Conservation (phyloP, 2,113 vertebrate species). For the Eulacestoma nigropectus region DNA sequence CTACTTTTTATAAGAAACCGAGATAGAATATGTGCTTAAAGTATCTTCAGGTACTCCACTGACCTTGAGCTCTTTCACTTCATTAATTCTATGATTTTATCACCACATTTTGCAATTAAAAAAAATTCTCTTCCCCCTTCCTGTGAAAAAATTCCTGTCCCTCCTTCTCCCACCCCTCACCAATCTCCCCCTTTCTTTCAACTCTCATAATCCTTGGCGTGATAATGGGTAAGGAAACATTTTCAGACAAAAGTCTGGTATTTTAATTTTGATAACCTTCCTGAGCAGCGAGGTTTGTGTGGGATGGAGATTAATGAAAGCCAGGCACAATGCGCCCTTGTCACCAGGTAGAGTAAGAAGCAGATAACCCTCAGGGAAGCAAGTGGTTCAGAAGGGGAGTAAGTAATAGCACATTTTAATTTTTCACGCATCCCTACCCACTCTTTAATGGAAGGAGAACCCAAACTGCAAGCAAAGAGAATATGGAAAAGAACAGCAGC, state of each 20-base stretch:
- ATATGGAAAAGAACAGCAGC: not conserved
- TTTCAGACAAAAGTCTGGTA: slow-evolving; percentile 38
- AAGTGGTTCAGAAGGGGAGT: slow-evolving; percentile 20
- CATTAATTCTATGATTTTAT: slow-evolving; percentile 51
- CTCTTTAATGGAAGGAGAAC: not conserved
- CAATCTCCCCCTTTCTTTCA: not conserved
- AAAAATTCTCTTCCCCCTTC: not conserved
- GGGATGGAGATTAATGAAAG: slow-evolving; percentile 46
- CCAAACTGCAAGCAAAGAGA: not conserved
- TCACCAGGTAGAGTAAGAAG: slow-evolving; percentile 30
- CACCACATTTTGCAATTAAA: slow-evolving; percentile 10
- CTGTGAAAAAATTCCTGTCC: not conserved
- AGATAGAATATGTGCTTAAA: not conserved
- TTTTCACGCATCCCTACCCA: slow-evolving; percentile 31
- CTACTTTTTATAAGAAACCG: not conserved
- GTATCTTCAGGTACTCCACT: not conserved
- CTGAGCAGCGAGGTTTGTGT: not conserved
- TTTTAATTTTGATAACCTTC: slow-evolving; percentile 55
- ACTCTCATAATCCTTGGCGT: not conserved
- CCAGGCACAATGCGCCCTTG: not conserved
- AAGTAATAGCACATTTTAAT: slow-evolving; percentile 49
- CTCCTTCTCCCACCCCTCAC: not conserved
- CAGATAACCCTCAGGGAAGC: slow-evolving; percentile 33
- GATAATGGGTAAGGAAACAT: not conserved
- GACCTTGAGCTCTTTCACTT: slow-evolving; percentile 17